Base-by-base conservation (phyloP, 2,797 vertebrate genomes). In the Chelidonichthys spinosus region DNA sequence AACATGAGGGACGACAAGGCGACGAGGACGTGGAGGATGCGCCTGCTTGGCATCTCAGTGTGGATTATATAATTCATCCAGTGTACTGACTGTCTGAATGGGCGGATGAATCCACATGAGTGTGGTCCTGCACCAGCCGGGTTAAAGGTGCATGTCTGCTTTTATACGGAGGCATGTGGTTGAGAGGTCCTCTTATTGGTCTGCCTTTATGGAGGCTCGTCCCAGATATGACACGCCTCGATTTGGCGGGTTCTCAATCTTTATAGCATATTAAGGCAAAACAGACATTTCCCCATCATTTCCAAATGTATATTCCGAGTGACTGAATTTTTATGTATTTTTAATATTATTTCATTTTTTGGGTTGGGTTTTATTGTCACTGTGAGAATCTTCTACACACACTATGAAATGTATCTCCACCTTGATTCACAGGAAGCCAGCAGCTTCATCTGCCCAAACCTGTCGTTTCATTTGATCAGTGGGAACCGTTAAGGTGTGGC, bases 41-140 rank as follows among this genome's bases (percentile, higher is more conserved):
- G 32, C 37, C 42, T 55, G 69, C 13, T 74, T 54, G 53, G 84
- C 91, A 94, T 92, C 68, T 85, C 87, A 81, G 6, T 53, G 43
- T 14, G 2, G 32, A 11, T 0, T 13, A 17, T 35, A 1, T 18
- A n/a, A 15, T 55, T 33, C 17, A 4, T 47, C 15, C 59, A 15
- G 63, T 33, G 36, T 44, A 33, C 25, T 53, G 0, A 18, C 18
- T 8, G 35, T 42, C 14, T 63, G 40, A 44, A 33, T 58, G 40
- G 14, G 33, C 0, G 2, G 39, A 9, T 61, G 10, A 10, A 37
- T 67, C 36, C 61, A 39, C 5, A 36, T 63, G 37, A 39, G 63
- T 32, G 4, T 6, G 35, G 63, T 18, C 69, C n/a, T 56, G 59
- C 66, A 72, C 17, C 42, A 4, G 46, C 46, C 8, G 3, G 42